Evolutionary conservation across 2,888 invertebrate genomes (phyloP), one percentile per base, ranked within the genome.

Genomic region (Eupithecia dodoneata): DNA sequence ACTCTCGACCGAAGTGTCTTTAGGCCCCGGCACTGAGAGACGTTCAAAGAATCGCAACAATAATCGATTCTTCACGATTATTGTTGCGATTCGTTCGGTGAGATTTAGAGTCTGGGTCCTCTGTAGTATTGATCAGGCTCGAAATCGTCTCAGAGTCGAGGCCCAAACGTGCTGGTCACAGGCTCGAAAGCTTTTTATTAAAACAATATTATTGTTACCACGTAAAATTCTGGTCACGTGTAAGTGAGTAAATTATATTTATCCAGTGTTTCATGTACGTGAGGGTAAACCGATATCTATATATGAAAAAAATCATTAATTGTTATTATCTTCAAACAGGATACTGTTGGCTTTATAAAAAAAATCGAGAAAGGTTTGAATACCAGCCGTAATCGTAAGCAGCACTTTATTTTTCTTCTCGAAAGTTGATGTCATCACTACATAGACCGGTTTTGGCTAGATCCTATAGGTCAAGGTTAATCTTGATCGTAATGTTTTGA

Each of bases 171-270:
- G 49, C 72, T 44, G 45, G 47, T 49, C 74, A 69, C 12, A 72
- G 76, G 73, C 72, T 81, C 78, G 75, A 77, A 77, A 63, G 73
- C 67, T 66, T 75, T 75, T 77, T 81, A 76, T 76, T 76, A 80
- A 81, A 79, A 77, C 74, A 78, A 80, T 81, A 75, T 78, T 78
- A 66, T 76, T 78, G 75, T 79, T 69, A 45, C 59, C 70, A 75
- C 76, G 63, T 69, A 44, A 42, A 75, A 81, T 77, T 79, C 74
- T 66, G 45, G 75, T 80, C 78, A 79, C 81, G 78, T 76, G 76
- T 76, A 72, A 77, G 72, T 67, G 77, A 71, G 75, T 77, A 80
- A 76, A 79, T 77, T 81, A 81, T 79, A 78, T 76, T 69, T 67
- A 76, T 78, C 72, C 73, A 70, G 75, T 76, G 76, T 78, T 79